Conservation (phyloP, 1,140 invertebrate species). For the Chironomus tepperi region DNA sequence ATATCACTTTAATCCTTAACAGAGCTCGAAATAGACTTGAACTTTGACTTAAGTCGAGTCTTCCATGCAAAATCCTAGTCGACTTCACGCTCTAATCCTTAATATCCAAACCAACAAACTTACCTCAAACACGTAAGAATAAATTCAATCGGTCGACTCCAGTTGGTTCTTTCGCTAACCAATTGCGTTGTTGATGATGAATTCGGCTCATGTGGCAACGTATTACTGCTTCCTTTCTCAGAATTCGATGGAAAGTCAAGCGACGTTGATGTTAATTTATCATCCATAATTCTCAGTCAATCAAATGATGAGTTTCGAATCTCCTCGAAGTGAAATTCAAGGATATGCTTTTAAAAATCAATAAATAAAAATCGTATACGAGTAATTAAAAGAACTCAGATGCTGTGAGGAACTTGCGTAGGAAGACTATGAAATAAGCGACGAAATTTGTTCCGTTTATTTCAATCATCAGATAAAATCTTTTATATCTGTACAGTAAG, state of each 20-base stretch:
- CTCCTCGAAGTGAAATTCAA: neutral
- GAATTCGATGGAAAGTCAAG: neutral
- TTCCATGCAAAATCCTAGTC: no score
- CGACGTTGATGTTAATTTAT: neutral
- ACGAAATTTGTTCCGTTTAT: neutral
- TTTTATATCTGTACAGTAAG: neutral
- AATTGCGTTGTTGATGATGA: neutral
- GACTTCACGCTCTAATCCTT: no score
- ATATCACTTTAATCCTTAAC: no score
- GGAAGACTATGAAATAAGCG: neutral
- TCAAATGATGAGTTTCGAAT: neutral
- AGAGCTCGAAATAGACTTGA: no score
- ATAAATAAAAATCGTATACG: neutral
- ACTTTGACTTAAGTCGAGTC: no score
- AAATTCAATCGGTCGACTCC: constrained; percentile 64
- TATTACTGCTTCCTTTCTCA: neutral
- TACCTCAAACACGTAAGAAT: constrained; percentile 62
- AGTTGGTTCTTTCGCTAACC: constrained; percentile 41
- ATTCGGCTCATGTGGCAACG: neutral
- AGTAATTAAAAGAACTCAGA: neutral
- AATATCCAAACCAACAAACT: neutral
- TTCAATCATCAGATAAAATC: neutral
- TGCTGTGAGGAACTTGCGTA: neutral
- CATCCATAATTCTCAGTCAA: neutral
- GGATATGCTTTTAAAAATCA: neutral